Conservation (phyloP, 2,797 vertebrate genomes). For the Oreochromis grahami region DNA sequence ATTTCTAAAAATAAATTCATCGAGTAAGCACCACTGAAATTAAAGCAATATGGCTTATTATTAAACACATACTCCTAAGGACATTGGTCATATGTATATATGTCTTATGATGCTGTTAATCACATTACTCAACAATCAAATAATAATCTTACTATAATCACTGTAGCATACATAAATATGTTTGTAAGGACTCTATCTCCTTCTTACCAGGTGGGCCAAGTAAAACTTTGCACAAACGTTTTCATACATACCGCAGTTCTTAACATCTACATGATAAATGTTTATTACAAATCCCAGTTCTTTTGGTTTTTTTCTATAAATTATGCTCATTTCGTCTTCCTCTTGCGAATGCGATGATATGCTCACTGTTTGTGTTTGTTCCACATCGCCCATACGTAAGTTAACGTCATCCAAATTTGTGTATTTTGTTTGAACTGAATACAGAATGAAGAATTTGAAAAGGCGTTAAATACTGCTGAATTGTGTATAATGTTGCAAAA, state of each 20-base stretch:
- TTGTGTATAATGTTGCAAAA: not conserved
- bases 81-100: not conserved
- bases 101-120: not conserved
- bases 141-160: not conserved
- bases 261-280: not conserved
- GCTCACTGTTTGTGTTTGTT: too few relatives aligned
- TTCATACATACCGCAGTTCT: not conserved
- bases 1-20: not conserved
- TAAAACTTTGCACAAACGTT: not conserved
- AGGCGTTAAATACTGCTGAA: not conserved
- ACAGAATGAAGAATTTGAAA: not conserved
- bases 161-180: not conserved
- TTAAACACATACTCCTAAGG: not conserved
- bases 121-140: not conserved
- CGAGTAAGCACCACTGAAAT: not conserved
- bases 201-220: not conserved
- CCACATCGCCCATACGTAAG: not conserved
- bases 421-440: not conserved
- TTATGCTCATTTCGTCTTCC: not conserved
- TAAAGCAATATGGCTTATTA: not conserved
- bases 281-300: not conserved
- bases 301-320: accelerated
- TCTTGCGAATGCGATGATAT: too few relatives aligned
- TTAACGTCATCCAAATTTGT: not conserved
- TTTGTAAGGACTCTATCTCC: not conserved